Base-by-base conservation (phyloP, 1,140 invertebrate genomes). In the Conopomorpha cramerella region DNA sequence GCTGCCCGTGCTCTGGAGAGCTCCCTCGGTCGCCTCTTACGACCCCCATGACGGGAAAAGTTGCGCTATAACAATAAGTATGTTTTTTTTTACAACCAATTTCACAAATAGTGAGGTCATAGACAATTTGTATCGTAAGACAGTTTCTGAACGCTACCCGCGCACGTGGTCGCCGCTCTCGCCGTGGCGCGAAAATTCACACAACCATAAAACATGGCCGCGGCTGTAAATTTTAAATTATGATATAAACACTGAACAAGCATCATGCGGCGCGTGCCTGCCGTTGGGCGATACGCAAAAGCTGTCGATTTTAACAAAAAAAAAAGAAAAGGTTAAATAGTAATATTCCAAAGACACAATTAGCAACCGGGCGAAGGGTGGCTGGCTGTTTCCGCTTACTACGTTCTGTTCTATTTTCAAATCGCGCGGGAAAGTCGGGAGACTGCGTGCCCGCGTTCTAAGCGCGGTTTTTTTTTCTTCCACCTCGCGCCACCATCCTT, bases 241-340 rank as follows among this genome's bases (percentile, higher is more conserved):
- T 48, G 51, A 47, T 55, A 57, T 57, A 62, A 51, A 53, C 56
- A 58, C 43, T 44, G 43, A 37, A 42, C n/a, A n/a, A n/a, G n/a
- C n/a, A n/a, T n/a, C n/a, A n/a, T n/a, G n/a, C n/a, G n/a, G n/a
- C n/a, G n/a, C n/a, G n/a, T n/a, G n/a, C n/a, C n/a, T n/a, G n/a
- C n/a, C n/a, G n/a, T n/a, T n/a, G n/a, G n/a, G n/a, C n/a, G n/a
- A n/a, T n/a, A n/a, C 39, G 36, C 55, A 70, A 68, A 68, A 63
- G 39, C 46, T 66, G 58, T 63, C 65, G 65, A 74, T 70, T 66
- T n/a, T n/a, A n/a, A n/a, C n/a, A n/a, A n/a, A n/a, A n/a, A n/a
- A n/a, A n/a, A n/a, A n/a, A 52, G 56, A 55, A 60, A 72, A 32
- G 4, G 3, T 16, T 4, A 7, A 70, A 66, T 58, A 59, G 55